Base-by-base conservation (phyloP, 2,888 invertebrate species). In the Tolmerus cingulatus region DNA sequence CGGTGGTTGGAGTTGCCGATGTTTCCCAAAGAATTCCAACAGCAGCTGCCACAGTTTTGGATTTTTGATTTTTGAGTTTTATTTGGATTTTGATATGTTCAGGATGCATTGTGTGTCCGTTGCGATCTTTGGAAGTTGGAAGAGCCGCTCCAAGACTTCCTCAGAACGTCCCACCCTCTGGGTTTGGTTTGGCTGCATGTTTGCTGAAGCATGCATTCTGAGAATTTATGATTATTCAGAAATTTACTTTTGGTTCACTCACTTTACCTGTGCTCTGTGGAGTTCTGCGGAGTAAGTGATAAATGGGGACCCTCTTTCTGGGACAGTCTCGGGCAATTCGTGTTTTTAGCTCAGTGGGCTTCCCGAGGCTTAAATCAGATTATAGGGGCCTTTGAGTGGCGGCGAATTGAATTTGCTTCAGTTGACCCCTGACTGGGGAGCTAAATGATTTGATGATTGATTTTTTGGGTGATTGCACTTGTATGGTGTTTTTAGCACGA, bases 21-120 rank as follows among this genome's bases (percentile, higher is more conserved):
- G 12, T 66, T 66, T 79, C 30, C 5, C 85, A 82, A 81, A 30
- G 84, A 55, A 43, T 85, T 46, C 46, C 86, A n/a, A 74, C 19
- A 40, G 74, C 86, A 86, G 74, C 86, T 79, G 37, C 82, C 66
- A 40, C 77, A n/a, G n/a, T 74, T 77, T 85, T 66, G 66, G 77
- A 74, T 78, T 79, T 85, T 66, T 78, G 77, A 74, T 78, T 79
- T 40, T 43, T 57, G 57, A 74, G 23, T 74, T 43, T 74, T 78
- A 30, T 77, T 55, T 51, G 66, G 51, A 57, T 55, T 87, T 27
- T 57, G 74, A 30, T 55, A 43, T 12, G 23, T 40, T 40, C 27
- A 43, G 40, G 40, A 46, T 40, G 40, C 66, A 66, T 51, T 51
- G 51, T 2, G 27, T 8, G 66, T 19, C 3, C 27, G 27, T 23